phyloP scores from a whole-genome alignment of 2,113 vertebrate species.

The Cololabis saira region DNA sequence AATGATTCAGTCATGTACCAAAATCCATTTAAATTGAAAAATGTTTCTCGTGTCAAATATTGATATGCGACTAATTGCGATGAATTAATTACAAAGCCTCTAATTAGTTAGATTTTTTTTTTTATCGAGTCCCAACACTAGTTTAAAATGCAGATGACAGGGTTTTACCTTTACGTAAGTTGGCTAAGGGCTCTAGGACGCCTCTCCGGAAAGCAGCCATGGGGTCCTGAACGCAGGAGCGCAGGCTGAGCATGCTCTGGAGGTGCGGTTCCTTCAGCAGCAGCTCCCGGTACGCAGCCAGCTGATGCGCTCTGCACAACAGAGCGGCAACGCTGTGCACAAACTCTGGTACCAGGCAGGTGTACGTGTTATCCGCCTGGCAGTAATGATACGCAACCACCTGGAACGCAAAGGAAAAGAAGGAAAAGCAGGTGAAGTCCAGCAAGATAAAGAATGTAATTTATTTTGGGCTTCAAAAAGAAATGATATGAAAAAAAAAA shows the following conservation, averaged over 20 bases:
- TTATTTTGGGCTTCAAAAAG: too few species aligned
- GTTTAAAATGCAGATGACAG: too few species aligned
- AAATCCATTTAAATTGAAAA: too few species aligned
- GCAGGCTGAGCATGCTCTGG: constrained; percentile 94
- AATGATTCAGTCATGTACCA: too few species aligned
- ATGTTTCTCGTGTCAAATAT: too few species aligned
- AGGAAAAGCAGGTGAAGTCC: not conserved
- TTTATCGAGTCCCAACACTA: too few species aligned
- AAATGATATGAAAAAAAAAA: too few species aligned
- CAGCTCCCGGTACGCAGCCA: constrained; percentile 90
- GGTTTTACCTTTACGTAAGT: constrained; percentile 87
- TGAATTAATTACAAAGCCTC: too few species aligned
- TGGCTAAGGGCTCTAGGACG: constrained; percentile 89
- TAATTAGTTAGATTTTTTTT: too few species aligned
- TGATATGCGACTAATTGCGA: too few species aligned
- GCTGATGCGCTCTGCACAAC: constrained; percentile 89
- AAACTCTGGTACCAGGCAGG: constrained; percentile 95
- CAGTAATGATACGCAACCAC: constrained; percentile 98
- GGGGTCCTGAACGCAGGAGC: constrained; percentile 96
- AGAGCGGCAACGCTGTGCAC: constrained; percentile 95
- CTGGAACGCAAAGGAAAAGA: constrained; percentile 70
- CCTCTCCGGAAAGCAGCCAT: constrained; percentile 91
- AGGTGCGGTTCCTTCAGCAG: constrained; percentile 90
- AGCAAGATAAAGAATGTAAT: too few species aligned
- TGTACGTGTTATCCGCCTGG: constrained; percentile 98